phyloP scores from a whole-genome alignment of 2,113 vertebrate genomes.

The Myrmecobius fasciatus region DNA sequence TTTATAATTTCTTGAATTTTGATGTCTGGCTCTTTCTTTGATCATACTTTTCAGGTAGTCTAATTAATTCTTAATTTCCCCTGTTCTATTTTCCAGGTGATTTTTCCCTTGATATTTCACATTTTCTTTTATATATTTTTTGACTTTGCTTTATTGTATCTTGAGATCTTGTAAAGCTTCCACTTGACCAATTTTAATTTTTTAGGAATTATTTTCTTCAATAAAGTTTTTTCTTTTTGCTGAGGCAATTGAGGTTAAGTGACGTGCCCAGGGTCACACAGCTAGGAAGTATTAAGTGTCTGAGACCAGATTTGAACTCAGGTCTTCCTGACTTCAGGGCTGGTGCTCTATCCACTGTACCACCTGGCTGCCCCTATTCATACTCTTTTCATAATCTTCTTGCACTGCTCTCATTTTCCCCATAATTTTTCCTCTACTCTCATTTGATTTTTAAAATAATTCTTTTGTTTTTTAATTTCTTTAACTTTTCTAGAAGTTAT shows the following conservation, averaged over 20 bases:
- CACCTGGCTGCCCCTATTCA: no score
- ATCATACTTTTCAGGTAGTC: neutral
- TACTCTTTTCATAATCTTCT: neutral
- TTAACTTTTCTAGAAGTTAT: neutral
- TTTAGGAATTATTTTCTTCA: neutral
- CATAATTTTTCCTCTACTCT: neutral
- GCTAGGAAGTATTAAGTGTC: no score
- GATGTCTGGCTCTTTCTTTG: neutral
- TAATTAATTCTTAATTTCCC: neutral
- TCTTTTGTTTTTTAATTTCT: neutral
- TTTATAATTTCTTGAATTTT: neutral
- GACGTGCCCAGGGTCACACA: no score
- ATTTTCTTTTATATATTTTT: neutral
- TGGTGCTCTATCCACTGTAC: no score
- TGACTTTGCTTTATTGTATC: neutral
- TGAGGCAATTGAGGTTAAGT: no score
- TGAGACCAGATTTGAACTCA: no score
- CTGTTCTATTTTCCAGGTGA: neutral
- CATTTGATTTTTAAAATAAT: neutral
- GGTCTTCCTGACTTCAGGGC: no score
- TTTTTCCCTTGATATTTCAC: neutral
- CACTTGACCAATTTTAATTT: neutral
- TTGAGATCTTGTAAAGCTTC: neutral
- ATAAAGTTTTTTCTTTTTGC: no score
- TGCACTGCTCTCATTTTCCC: neutral